These are phyloP conservation scores for Alectura lathami DNA, from an alignment of 2,113 vertebrate genomes.

Conservation along the genomic window DNA sequence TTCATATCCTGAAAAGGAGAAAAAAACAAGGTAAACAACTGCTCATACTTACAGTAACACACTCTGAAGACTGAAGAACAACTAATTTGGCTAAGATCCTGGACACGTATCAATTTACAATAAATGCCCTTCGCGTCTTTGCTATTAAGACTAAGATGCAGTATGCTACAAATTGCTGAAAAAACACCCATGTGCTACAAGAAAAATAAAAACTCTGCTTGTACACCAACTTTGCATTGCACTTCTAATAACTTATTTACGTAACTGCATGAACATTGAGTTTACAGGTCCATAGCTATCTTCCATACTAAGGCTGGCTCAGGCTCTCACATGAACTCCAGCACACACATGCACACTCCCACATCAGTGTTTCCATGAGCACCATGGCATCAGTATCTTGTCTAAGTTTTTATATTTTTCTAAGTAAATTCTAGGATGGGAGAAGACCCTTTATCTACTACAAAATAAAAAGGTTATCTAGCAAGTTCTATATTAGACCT, in stretches of 20 bases:
- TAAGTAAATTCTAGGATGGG: background rate
- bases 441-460: background rate
- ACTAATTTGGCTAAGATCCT: background rate
- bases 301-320: background rate
- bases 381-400: background rate
- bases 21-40: background rate
- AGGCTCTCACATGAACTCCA: background rate
- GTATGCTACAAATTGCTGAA: background rate
- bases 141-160: background rate
- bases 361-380: background rate
- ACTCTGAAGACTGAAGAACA: background rate
- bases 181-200: background rate
- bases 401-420: background rate
- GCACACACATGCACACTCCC: accelerated
- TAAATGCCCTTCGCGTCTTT: background rate
- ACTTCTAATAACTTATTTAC: background rate
- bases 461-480: background rate
- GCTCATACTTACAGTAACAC: background rate
- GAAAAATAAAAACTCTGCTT: background rate
- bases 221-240: background rate
- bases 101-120: background rate
- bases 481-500: background rate
- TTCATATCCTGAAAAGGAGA: constrained; percentile 89
- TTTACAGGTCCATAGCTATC: background rate
- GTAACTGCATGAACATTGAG: background rate